Percentiles rank a stretch among this genome's conserved stretches.
Evolutionary conservation across 2,797 vertebrate species (phyloP).

Genomic region (Platyrinchus mystaceus): DNA sequence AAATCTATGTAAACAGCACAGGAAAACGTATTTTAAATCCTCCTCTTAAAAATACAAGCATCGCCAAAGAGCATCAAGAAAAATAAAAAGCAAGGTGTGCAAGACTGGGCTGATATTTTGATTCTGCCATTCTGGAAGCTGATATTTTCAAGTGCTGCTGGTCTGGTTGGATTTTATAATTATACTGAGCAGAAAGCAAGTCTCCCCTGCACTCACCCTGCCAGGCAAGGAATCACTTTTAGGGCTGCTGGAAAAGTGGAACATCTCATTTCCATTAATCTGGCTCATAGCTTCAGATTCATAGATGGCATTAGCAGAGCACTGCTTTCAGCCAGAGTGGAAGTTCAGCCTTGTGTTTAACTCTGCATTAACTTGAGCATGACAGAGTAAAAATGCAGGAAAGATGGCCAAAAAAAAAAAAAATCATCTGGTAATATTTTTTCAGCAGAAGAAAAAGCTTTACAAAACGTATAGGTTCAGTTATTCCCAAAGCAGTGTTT

Average conservation of each 20-base stretch:
- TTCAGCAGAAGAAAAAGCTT: constrained; percentile 28
- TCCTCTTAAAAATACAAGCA: constrained; percentile 11
- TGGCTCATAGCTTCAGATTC: constrained; percentile 46
- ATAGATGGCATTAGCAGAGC: constrained; percentile 44
- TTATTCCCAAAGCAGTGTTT: constrained; percentile 61
- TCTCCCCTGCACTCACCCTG: background rate
- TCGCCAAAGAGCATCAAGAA: background rate
- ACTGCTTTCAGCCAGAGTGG: background rate
- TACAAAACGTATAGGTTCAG: constrained; percentile 54
- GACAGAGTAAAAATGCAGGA: constrained; percentile 2
- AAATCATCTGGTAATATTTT: background rate
- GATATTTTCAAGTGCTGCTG: background rate
- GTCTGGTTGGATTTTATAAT: constrained; percentile 37
- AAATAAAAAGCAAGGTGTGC: background rate
- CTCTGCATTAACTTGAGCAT: constrained; percentile 18
- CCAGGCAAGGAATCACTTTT: constrained; percentile 22
- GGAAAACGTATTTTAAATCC: background rate
- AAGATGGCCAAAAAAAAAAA: background rate
- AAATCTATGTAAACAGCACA: background rate
- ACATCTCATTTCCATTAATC: constrained; percentile 60
- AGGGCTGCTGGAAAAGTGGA: constrained; percentile 18
- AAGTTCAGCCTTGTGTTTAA: constrained; percentile 38
- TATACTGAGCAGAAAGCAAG: constrained; percentile 14
- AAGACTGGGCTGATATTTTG: background rate
- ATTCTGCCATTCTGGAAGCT: constrained; percentile 10